phyloP scores from a whole-genome alignment of 2,797 vertebrate species.

The Schizopygopsis malacanthus region DNA sequence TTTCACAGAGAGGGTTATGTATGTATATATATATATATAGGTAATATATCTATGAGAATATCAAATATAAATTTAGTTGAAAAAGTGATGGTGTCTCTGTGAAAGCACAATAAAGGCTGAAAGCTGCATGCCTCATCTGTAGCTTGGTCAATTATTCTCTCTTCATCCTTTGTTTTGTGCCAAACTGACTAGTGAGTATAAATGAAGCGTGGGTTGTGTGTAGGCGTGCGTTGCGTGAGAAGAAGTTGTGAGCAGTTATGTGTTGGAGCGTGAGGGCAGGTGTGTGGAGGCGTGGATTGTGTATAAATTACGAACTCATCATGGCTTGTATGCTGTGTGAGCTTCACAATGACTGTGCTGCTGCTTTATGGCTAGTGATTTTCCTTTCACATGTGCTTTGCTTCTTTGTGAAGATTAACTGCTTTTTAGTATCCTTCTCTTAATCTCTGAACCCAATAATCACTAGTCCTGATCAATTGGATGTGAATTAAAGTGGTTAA shows the following conservation, averaged over 20 bases:
- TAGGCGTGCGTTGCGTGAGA: conserved; percentile 44
- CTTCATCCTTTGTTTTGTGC: conserved; percentile 49
- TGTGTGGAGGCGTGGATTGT: conserved; percentile 42
- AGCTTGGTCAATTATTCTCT: conserved; percentile 45
- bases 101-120: conserved; percentile 39
- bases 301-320: conserved; percentile 24
- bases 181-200: conserved; percentile 45
- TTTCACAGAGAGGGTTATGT: too few relatives aligned
- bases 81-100: not conserved
- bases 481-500: conserved; percentile 58
- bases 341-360: conserved; percentile 12
- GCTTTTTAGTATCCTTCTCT: conserved; percentile 42
- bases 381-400: conserved; percentile 12
- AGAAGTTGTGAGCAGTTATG: conserved; percentile 34
- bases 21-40: not conserved
- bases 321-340: conserved; percentile 16
- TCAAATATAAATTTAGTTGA: not conserved
- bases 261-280: conserved; percentile 38
- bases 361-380: conserved; percentile 36
- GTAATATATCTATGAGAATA: conserved; percentile 1
- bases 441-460: conserved; percentile 56
- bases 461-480: conserved; percentile 58
- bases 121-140: conserved; percentile 38
- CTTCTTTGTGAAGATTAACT: conserved; percentile 47
- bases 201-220: conserved; percentile 42